A percentile compares a stretch with the other conserved stretches of the same genome.
These are phyloP conservation scores for Vidua macroura DNA, from an alignment of 2,113 vertebrate species.

Conservation along the genomic window DNA sequence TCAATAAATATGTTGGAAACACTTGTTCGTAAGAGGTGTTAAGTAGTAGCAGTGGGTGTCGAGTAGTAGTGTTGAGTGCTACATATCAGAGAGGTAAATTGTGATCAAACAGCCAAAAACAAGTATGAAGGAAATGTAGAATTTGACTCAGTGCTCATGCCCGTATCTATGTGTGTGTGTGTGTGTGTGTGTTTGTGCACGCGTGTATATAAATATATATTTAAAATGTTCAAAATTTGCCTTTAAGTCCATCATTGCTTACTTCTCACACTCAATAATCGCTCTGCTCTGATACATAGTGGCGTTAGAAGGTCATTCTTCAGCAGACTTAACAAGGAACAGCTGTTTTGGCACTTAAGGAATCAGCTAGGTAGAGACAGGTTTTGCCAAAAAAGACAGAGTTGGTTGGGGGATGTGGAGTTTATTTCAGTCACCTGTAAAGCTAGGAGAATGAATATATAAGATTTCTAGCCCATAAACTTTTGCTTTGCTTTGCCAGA, in stretches of 20 bases:
- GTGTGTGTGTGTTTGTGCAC: too few relatives aligned
- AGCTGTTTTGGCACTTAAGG: background rate
- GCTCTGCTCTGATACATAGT: rapidly evolving
- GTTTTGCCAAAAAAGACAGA: background rate
- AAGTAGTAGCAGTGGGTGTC: background rate
- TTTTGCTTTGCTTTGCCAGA: background rate
- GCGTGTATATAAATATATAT: too few relatives aligned
- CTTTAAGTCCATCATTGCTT: background rate
- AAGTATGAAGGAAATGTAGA: background rate
- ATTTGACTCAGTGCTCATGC: background rate
- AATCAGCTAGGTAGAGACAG: background rate
- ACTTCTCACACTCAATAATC: background rate
- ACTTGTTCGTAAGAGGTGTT: background rate
- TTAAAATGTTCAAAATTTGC: background rate
- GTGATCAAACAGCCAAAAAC: background rate
- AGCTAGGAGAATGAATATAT: background rate
- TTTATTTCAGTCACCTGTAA: background rate
- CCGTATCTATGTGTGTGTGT: too few relatives aligned
- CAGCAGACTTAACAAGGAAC: background rate
- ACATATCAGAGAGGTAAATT: background rate
- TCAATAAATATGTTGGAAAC: background rate
- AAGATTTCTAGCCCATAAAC: background rate
- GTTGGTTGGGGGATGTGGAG: background rate
- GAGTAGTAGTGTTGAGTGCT: background rate
- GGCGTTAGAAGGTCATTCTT: background rate